Percentiles rank a stretch among this genome's conserved stretches.
phyloP scores from a whole-genome alignment of 2,797 vertebrate species.

The Picus viridis region DNA sequence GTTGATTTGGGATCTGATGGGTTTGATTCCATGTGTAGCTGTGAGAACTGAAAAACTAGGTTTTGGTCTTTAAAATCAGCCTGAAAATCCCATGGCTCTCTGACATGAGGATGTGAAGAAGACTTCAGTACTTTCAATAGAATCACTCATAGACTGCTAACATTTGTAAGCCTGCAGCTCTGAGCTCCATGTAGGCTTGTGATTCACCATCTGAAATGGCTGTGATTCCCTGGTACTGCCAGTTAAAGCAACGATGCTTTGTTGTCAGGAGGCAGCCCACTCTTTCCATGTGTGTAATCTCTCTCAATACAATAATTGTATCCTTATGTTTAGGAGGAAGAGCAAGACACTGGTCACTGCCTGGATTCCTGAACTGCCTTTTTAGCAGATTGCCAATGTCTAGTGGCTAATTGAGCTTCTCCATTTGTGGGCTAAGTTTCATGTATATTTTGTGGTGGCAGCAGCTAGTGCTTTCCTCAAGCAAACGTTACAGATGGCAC shows the following conservation, averaged over 20 bases:
- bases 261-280: not conserved
- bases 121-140: not conserved
- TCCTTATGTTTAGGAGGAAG: not conserved
- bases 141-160: not conserved
- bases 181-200: not conserved
- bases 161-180: not conserved
- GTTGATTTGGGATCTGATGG: conserved; percentile 15
- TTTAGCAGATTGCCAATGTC: not conserved
- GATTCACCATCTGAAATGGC: not conserved
- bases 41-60: not conserved
- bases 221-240: conserved; percentile 13
- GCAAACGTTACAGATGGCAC: conserved; percentile 48
- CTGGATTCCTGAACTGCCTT: not conserved
- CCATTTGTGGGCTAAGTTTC: not conserved
- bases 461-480: conserved; percentile 13
- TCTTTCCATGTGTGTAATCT: conserved; percentile 14
- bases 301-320: not conserved
- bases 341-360: not conserved
- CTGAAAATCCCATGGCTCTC: not conserved
- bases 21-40: not conserved
- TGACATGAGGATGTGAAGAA: not conserved
- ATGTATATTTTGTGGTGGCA: conserved; percentile 13
- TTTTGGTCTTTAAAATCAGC: conserved; percentile 6
- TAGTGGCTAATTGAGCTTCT: not conserved
- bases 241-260: not conserved